Evolutionary conservation across 2,888 invertebrate species (phyloP).

Genomic region (Napeogenes inachia): DNA sequence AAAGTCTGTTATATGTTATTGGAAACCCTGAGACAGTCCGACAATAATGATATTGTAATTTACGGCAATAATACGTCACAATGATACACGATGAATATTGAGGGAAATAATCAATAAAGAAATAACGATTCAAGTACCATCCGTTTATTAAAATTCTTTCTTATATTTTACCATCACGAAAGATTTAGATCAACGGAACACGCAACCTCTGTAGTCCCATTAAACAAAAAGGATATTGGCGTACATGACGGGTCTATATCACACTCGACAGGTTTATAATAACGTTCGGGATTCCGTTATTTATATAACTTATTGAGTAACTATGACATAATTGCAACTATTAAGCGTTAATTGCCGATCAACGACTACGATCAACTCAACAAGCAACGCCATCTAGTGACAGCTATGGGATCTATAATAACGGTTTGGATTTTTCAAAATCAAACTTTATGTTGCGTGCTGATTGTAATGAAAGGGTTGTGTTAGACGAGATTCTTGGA

Average conservation of each 20-base stretch:
- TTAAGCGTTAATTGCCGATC: constrained; percentile 14
- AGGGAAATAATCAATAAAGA: constrained; percentile 21
- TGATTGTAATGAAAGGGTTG: background rate
- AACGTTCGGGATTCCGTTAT: constrained; percentile 22
- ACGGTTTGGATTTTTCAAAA: constrained; percentile 7
- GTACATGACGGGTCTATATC: constrained; percentile 20
- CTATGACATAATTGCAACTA: constrained; percentile 23
- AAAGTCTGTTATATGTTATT: constrained; percentile 32
- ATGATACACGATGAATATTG: constrained; percentile 18
- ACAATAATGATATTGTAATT: constrained; percentile 45
- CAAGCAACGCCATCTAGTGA: constrained; percentile 44
- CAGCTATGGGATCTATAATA: background rate
- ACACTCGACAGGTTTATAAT: constrained; percentile 21
- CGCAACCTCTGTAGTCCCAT: constrained; percentile 20
- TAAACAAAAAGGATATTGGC: constrained; percentile 23
- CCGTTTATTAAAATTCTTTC: constrained; percentile 27
- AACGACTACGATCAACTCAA: constrained; percentile 1
- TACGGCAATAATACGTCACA: constrained; percentile 35
- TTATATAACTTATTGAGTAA: constrained; percentile 31
- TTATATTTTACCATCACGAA: constrained; percentile 21
- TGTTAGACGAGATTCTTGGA: constrained; percentile 11
- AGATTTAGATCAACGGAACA: constrained; percentile 32
- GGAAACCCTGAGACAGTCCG: constrained; percentile 36
- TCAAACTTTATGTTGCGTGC: background rate
- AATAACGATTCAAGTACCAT: constrained; percentile 22